Conservation (phyloP, 2,113 vertebrate genomes). For the Deroptyus accipitrinus region DNA sequence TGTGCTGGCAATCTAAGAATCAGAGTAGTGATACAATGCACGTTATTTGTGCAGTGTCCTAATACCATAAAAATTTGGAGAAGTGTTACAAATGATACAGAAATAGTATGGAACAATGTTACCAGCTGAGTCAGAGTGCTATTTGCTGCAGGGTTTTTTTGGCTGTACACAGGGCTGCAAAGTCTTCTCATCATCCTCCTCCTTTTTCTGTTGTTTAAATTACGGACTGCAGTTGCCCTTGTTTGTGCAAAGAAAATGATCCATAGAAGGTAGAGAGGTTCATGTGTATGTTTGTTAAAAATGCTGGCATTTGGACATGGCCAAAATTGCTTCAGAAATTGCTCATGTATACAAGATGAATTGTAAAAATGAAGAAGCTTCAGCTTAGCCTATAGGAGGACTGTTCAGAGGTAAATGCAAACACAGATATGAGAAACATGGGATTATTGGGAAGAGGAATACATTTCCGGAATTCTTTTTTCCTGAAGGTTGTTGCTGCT, state of each 20-base stretch:
- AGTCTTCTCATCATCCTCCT: conserved; percentile 31
- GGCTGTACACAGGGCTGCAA: neutral
- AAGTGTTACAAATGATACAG: conserved; percentile 56
- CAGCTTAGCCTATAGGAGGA: neutral
- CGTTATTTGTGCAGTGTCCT: neutral
- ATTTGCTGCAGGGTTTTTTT: conserved; percentile 39
- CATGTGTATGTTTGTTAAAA: conserved; percentile 1
- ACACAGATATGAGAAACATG: neutral
- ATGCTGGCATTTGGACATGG: conserved; percentile 33
- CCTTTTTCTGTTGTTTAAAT: conserved; percentile 46
- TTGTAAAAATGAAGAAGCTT: conserved; percentile 20
- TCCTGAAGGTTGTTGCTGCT: neutral
- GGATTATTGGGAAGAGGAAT: neutral
- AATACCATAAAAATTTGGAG: conserved; percentile 19
- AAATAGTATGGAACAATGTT: conserved; percentile 49
- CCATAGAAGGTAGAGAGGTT: conserved; percentile 37
- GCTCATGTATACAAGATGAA: neutral
- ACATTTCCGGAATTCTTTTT: neutral
- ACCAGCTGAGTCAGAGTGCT: conserved; percentile 52
- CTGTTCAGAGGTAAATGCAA: neutral
- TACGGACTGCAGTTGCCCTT: conserved; percentile 40
- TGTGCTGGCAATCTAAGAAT: neutral
- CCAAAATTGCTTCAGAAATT: conserved; percentile 15
- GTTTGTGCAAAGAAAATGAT: conserved; percentile 46
- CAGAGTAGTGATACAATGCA: neutral